Evolutionary conservation across 2,113 vertebrate species (phyloP), one percentile per base, ranked within the genome.

Genomic region (Stomatorhinus ivindoensis): DNA sequence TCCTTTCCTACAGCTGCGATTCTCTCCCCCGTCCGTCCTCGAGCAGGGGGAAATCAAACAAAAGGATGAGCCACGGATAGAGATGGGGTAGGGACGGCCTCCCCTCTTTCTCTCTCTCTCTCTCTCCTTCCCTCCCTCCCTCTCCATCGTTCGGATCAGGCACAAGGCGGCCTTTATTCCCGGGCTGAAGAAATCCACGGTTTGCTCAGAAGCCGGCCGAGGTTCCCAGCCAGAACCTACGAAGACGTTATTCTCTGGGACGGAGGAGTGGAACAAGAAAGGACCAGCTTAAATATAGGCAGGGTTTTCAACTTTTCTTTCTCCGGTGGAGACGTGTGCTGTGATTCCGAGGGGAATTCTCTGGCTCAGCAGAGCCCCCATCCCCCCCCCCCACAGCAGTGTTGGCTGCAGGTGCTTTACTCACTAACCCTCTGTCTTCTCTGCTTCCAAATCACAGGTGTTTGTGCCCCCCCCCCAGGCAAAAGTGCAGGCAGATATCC

Each of bases 121-220:
- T 21, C 88, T 15, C 80, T 84, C 76, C 27, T 48, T 89, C 47
- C 73, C 88, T 89, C 69, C 42, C 86, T 61, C 55, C 39, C 88
- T 58, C 73, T 55, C 73, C 27, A 73, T 55, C 73, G 24, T 42
- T 55, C 86, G n/a, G n/a, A 27, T 42, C 31, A 13, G 44, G 27
- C 86, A 90, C 69, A 90, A 90, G 86, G 86, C 86, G n/a, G 47
- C 47, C 89, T 90, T 90, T 90, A 90, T 90, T 90, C 86, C 47
- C 21, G 7, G 61, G 89, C 86, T 87, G 89, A 90, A 90, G 89
- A 87, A 48, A 76, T 82, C 86, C 86, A 46, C 17, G n/a, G 53
- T 90, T 69, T 87, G 89, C 76, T 89, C 89, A 24, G 69, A 76
- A 82, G 48, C 85, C 42, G 65, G n/a, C 46, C 86, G 11, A 80